Percentiles rank a stretch among this genome's conserved stretches.
These are phyloP conservation scores for Turritopsis rubra DNA, from an alignment of 30 jellyfish, hydroid and myxozoan genomes.

Conservation along the genomic window DNA sequence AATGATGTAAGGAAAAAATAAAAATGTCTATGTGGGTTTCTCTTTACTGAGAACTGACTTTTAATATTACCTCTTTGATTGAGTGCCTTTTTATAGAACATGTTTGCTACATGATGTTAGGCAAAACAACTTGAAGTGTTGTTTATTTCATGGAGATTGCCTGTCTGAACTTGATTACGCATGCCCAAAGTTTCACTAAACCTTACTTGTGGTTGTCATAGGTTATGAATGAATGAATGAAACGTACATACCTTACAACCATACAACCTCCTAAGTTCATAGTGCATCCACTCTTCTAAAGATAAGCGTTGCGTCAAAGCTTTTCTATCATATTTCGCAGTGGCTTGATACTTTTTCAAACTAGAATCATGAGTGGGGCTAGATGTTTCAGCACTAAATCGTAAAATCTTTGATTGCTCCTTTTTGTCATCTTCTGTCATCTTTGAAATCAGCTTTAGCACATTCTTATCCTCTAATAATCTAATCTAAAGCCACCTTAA, in stretches of 20 bases:
- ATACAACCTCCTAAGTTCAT: constrained; percentile 52
- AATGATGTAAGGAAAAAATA: no score
- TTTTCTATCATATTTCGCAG: constrained; percentile 77
- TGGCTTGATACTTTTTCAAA: constrained; percentile 69
- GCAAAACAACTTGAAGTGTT: no score
- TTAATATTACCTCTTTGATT: no score
- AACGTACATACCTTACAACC: constrained; percentile 52
- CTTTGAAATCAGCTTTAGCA: not conserved
- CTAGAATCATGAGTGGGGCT: constrained; percentile 36
- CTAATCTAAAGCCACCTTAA: no score
- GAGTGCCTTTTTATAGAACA: no score
- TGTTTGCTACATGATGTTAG: no score
- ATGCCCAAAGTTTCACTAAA: not conserved
- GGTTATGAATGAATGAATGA: not conserved
- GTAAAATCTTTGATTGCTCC: constrained; percentile 33
- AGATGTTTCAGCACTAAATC: constrained; percentile 51
- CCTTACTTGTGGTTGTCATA: no score
- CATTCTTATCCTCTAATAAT: not conserved
- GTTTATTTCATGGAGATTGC: no score
- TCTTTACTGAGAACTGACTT: no score
- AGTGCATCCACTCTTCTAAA: constrained; percentile 86
- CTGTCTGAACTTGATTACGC: no score
- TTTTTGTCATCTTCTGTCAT: not conserved
- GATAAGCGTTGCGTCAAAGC: constrained; percentile 65
- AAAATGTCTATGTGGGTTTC: no score